Conservation (phyloP, 1,140 invertebrate species). For the Tribolium madens region DNA sequence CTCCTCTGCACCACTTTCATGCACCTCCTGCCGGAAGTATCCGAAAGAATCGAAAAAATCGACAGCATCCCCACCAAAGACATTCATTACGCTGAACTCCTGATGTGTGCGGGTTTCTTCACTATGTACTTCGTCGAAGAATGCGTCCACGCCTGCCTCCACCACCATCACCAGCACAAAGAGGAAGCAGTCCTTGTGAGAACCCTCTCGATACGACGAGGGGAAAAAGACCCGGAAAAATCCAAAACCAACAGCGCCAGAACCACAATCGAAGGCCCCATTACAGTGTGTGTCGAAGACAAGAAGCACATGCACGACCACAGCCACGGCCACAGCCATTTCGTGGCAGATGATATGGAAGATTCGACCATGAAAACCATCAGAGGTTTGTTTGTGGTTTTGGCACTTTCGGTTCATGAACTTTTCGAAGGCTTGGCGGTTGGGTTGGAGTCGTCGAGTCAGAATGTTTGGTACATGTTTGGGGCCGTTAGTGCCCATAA, state of each 20-base stretch:
- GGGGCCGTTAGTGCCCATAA: constrained; percentile 72
- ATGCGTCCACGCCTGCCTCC: constrained; percentile 79
- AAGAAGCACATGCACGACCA: constrained; percentile 37
- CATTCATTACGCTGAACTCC: constrained; percentile 78
- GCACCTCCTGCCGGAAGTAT: constrained; percentile 90
- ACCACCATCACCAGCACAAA: constrained; percentile 54
- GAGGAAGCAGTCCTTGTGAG: not conserved
- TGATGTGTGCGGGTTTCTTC: constrained; percentile 85
- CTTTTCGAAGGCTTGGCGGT: constrained; percentile 93
- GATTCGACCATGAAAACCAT: constrained; percentile 77
- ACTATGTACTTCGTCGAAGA: constrained; percentile 89
- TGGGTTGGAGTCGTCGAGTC: constrained; percentile 80
- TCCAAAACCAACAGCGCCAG: not conserved
- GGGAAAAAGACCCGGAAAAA: not conserved
- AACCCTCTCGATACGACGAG: not conserved
- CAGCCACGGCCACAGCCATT: constrained; percentile 58
- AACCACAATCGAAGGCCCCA: constrained; percentile 2
- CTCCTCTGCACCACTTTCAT: constrained; percentile 90
- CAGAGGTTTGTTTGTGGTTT: constrained; percentile 81
- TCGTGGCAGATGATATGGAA: constrained; percentile 53
- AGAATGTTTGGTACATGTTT: constrained; percentile 76
- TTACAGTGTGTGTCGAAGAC: not conserved
- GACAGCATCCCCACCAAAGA: constrained; percentile 69
- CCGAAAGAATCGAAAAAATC: constrained; percentile 74
- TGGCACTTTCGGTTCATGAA: constrained; percentile 91